Evolutionary conservation across 2,888 invertebrate genomes (phyloP), one percentile per base, ranked within the genome.

Genomic region (Amiota communis): DNA sequence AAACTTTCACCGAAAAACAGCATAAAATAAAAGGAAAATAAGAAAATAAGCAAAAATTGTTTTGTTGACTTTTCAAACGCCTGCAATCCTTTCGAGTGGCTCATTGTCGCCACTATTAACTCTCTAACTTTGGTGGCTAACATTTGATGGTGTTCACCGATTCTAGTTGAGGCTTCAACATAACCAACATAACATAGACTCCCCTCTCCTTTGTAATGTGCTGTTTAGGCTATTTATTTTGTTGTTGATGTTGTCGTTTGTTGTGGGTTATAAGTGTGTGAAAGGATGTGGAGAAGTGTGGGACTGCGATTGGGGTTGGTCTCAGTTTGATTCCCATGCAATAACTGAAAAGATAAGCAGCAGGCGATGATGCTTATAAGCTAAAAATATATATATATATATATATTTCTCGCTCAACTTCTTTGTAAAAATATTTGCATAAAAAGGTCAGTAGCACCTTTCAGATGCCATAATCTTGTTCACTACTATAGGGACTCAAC

Each of bases 361-460:
- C 71, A 69, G 57, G 36, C 46, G n/a, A 13, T 36, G 63, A 59
- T 17, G 53, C 53, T 53, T 68, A 36, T n/a, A 23, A 64, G 47
- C 47, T 15, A 17, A 64, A 64, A 48, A 64, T n/a, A n/a, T n/a
- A n/a, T n/a, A n/a, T n/a, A 23, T 23, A 23, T 23, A 23, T 47
- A 47, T 13, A 6, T 36, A 36, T 47, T 36, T 13, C 81, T 74
- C 77, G 76, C 71, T 74, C 71, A 70, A 74, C 69, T 72, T 75
- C 78, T 75, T 79, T 75, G 76, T 77, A 82, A 81, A 87, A 84
- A 87, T 88, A 89, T 88, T 89, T 87, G 81, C 86, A 88, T 87
- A 84, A 87, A 87, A 88, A 85, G 88, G 88, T 88, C 88, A 88
- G 82, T 85, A 84, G 85, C 88, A 87, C 82, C 81, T 79, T 76